These are phyloP conservation scores for Bombus difficillimus DNA, from an alignment of 1,140 invertebrate species.

Conservation along the genomic window DNA sequence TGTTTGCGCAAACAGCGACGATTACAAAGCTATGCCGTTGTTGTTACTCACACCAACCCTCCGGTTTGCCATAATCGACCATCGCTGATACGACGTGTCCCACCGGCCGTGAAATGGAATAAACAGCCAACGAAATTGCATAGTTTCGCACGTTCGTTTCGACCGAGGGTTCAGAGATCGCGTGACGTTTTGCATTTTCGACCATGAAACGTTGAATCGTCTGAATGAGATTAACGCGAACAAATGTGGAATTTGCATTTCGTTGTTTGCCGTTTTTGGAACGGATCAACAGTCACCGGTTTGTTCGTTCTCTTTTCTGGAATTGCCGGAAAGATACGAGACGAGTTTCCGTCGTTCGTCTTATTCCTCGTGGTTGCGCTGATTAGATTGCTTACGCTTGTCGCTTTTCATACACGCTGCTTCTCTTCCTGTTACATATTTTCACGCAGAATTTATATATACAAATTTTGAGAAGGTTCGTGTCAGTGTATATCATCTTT, in stretches of 20 bases:
- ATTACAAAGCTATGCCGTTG: not conserved
- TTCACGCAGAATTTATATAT: not conserved
- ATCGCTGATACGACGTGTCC: slow-evolving; percentile 15
- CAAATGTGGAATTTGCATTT: slow-evolving; percentile 36
- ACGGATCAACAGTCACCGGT: not conserved
- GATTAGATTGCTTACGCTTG: not conserved
- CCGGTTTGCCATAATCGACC: not conserved
- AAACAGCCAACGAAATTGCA: not conserved
- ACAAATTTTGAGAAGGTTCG: not conserved
- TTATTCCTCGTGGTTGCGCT: not conserved
- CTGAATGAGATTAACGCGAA: slow-evolving; percentile 26
- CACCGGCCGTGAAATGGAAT: not conserved
- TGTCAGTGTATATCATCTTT: no score
- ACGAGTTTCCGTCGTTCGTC: not conserved
- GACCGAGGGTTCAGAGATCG: not conserved
- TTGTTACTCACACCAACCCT: not conserved
- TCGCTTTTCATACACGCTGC: no score
- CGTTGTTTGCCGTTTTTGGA: not conserved
- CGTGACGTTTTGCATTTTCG: slow-evolving; percentile 1
- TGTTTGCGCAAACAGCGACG: not conserved
- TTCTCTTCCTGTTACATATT: not conserved
- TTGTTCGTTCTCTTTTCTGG: no score
- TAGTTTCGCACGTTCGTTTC: not conserved
- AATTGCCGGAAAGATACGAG: not conserved
- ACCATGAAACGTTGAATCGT: not conserved